These are phyloP conservation scores for Orestias chungarensis DNA, from an alignment of 2,797 vertebrate genomes.

Conservation along the genomic window DNA sequence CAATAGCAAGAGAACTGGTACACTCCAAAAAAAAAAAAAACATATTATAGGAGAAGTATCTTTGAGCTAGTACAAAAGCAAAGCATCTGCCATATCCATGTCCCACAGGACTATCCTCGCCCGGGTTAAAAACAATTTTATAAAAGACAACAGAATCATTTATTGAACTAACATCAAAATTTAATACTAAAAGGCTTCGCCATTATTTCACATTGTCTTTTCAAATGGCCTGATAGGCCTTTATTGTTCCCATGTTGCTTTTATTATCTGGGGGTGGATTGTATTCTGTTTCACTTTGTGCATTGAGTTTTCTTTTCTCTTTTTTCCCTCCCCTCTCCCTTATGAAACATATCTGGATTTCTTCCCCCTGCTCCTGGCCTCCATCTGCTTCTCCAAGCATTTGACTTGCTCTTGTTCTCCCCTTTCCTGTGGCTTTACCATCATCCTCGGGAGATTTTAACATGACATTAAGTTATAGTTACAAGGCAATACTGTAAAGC, in stretches of 20 bases:
- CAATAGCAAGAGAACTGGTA: slow-evolving; percentile 2
- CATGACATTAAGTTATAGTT: slow-evolving; percentile 91
- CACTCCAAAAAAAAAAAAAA: slow-evolving; percentile 25
- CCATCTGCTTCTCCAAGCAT: slow-evolving; percentile 57
- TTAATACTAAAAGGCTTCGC: slow-evolving; percentile 82
- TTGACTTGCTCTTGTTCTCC: slow-evolving; percentile 59
- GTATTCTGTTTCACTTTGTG: slow-evolving; percentile 71
- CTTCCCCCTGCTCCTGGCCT: slow-evolving; percentile 52
- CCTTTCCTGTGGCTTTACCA: slow-evolving; percentile 80
- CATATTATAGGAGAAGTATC: slow-evolving; percentile 25
- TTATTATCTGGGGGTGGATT: slow-evolving; percentile 84
- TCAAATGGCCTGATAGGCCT: slow-evolving; percentile 84
- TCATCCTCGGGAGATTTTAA: slow-evolving; percentile 89
- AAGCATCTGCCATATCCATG: slow-evolving; percentile 40
- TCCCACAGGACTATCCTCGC: slow-evolving; percentile 63
- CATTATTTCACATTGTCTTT: slow-evolving; percentile 84
- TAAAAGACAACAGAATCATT: slow-evolving; percentile 76
- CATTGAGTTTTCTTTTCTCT: slow-evolving; percentile 26
- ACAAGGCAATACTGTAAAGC: slow-evolving; percentile 87
- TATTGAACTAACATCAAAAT: slow-evolving; percentile 79
- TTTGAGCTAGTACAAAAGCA: slow-evolving; percentile 41
- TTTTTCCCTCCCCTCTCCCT: slow-evolving; percentile 15
- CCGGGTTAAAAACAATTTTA: slow-evolving; percentile 64
- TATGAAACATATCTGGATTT: slow-evolving; percentile 10
- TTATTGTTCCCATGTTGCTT: slow-evolving; percentile 81